Evolutionary conservation across 2,888 invertebrate genomes (phyloP).

Genomic region (Dermolepida albohirtum): DNA sequence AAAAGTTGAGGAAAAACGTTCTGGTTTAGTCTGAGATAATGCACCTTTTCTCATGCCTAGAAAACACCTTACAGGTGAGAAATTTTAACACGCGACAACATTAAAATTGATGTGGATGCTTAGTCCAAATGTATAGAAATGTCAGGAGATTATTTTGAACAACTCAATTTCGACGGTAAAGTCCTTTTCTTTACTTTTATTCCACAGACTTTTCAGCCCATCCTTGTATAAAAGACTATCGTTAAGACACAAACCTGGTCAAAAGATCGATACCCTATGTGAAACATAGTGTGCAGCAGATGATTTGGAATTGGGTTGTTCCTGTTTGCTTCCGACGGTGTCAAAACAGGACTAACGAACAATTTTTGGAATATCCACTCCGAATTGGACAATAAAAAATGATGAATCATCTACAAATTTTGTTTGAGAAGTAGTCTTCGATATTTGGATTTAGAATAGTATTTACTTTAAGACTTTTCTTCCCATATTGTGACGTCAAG

Average conservation of each 20-base stretch:
- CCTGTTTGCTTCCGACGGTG: slow-evolving; percentile 59
- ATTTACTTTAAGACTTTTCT: slow-evolving; percentile 66
- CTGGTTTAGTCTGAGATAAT: no score
- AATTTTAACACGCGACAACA: no score
- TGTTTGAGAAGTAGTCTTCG: not conserved
- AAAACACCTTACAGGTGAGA: no score
- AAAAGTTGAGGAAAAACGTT: no score
- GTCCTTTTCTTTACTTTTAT: no score
- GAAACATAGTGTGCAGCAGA: slow-evolving; percentile 82
- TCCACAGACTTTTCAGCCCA: no score
- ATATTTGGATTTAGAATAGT: not conserved
- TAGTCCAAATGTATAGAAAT: no score
- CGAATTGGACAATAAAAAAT: slow-evolving; percentile 76
- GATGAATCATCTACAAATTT: slow-evolving; percentile 72
- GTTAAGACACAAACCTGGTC: slow-evolving; percentile 72
- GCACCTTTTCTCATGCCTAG: no score
- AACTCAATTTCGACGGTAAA: no score
- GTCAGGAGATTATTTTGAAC: no score
- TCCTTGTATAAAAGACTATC: not conserved
- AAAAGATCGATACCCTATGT: slow-evolving; percentile 79
- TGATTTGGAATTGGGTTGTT: slow-evolving; percentile 64
- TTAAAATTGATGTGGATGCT: no score
- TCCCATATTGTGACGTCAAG: slow-evolving; percentile 72
- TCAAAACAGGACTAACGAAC: slow-evolving; percentile 62
- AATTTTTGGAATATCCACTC: slow-evolving; percentile 76